phyloP scores from a whole-genome alignment of 2,888 invertebrate genomes.

The Phortica okadai region DNA sequence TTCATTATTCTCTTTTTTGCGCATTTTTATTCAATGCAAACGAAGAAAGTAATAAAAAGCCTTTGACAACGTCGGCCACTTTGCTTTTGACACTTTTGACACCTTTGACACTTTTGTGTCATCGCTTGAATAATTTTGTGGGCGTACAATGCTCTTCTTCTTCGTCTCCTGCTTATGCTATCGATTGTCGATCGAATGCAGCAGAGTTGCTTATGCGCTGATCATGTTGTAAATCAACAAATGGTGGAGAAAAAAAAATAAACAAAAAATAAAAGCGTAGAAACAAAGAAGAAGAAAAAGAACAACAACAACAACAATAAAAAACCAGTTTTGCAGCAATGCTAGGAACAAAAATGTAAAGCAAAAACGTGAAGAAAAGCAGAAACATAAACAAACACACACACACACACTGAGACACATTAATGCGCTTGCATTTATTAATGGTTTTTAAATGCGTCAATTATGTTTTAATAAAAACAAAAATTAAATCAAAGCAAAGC shows the following conservation, averaged over 20 bases:
- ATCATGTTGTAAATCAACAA: background rate
- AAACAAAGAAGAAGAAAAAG: background rate
- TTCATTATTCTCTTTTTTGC: too few species aligned
- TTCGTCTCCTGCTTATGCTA: background rate
- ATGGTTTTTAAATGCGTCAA: slow-evolving; percentile 25
- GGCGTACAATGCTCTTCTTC: background rate
- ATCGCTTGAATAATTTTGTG: background rate
- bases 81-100: too few species aligned
- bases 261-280: background rate
- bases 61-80: too few species aligned
- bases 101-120: too few species aligned
- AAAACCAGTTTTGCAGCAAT: background rate
- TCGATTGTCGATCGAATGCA: background rate
- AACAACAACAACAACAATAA: background rate
- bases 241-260: background rate
- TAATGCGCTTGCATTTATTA: background rate
- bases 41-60: too few species aligned
- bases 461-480: slow-evolving; percentile 17
- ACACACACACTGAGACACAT: too few species aligned
- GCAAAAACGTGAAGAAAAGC: background rate
- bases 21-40: too few species aligned
- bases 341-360: background rate
- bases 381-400: background rate
- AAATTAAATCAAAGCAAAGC: background rate
- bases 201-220: too few species aligned